phyloP scores from a whole-genome alignment of 2,797 vertebrate genomes.

The Tapera naevia region DNA sequence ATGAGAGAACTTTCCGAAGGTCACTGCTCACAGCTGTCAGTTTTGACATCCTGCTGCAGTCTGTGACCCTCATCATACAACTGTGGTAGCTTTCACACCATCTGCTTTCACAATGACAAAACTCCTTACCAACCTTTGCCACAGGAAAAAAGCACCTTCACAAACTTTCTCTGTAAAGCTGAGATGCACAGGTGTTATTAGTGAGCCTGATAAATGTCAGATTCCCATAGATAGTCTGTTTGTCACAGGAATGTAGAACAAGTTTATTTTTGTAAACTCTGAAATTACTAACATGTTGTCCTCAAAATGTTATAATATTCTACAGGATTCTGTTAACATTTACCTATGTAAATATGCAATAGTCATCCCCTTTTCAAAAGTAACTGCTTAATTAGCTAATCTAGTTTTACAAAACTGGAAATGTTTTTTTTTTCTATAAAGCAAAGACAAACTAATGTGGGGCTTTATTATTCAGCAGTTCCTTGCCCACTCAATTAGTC shows the following conservation, averaged over 20 bases:
- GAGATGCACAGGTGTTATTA: neutral
- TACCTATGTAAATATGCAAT: neutral
- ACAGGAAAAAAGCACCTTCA: neutral
- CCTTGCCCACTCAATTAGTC: neutral
- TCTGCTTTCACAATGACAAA: neutral
- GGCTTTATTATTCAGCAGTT: neutral
- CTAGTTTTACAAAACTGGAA: neutral
- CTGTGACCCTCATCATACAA: neutral
- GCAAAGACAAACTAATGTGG: neutral
- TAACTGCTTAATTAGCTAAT: neutral
- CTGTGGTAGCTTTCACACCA: neutral
- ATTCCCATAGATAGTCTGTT: neutral
- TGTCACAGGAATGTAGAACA: neutral
- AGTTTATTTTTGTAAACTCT: neutral
- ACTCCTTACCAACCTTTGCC: neutral
- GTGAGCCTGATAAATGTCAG: neutral
- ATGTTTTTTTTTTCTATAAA: neutral
- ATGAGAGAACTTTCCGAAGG: neutral
- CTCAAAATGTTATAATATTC: neutral
- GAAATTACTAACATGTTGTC: neutral
- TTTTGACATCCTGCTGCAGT: neutral
- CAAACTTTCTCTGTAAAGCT: neutral
- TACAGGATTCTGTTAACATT: neutral
- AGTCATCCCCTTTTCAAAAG: neutral
- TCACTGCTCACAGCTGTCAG: neutral